Percentiles rank a stretch among this genome's conserved stretches.
These are phyloP conservation scores for Elaphurus davidianus DNA, from an alignment of 2,113 vertebrate genomes.

Conservation along the genomic window DNA sequence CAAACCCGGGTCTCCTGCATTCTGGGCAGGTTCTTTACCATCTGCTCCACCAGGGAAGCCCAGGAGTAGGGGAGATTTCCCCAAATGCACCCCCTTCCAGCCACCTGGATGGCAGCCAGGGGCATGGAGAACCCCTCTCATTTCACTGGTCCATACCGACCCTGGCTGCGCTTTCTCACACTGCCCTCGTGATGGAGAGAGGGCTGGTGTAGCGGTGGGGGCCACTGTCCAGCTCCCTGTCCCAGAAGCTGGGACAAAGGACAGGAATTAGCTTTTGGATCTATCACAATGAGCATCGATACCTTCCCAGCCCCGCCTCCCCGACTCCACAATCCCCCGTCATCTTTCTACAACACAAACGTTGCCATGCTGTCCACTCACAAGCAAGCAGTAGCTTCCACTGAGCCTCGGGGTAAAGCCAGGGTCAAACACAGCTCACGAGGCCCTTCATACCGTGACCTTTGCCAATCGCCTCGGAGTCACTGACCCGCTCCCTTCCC, in stretches of 20 bases:
- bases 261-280: background rate
- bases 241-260: background rate
- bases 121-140: background rate
- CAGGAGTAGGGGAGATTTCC: background rate
- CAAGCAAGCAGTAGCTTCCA: background rate
- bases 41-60: background rate
- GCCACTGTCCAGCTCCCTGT: background rate
- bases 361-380: background rate
- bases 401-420: background rate
- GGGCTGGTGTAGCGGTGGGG: rapidly evolving
- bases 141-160: rapidly evolving
- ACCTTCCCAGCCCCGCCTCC: background rate
- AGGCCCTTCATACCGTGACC: background rate
- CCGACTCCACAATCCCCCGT: rapidly evolving
- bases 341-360: background rate
- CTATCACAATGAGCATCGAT: rapidly evolving
- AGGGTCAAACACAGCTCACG: background rate
- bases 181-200: rapidly evolving
- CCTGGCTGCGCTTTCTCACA: background rate
- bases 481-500: rapidly evolving
- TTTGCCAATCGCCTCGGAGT: rapidly evolving
- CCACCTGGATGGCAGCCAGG: background rate
- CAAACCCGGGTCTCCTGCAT: background rate
- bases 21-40: background rate
- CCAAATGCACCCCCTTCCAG: background rate